A percentile compares a stretch with the other conserved stretches of the same genome.
Evolutionary conservation across 2,113 vertebrate species (phyloP).

Genomic region (Rhizomys pruinosus): DNA sequence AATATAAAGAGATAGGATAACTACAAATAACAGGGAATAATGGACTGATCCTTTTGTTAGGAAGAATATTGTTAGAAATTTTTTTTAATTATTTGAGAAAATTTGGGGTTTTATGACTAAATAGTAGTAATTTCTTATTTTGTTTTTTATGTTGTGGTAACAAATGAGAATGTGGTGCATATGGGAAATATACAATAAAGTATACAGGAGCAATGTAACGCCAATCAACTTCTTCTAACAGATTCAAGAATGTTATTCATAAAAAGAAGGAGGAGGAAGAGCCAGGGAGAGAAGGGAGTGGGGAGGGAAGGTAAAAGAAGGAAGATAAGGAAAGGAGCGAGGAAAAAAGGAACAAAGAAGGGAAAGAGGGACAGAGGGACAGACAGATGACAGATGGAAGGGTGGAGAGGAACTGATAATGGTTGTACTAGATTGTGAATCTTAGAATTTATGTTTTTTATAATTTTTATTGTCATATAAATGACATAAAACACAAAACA

Average conservation of each 20-base stretch:
- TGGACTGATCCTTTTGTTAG: background rate
- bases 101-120: background rate
- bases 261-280: background rate
- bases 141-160: background rate
- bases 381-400: background rate
- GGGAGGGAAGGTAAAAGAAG: accelerated
- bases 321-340: background rate
- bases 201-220: background rate
- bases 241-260: background rate
- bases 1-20: background rate
- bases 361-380: too few species aligned
- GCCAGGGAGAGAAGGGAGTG: accelerated
- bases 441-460: too few species aligned
- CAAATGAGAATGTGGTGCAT: background rate
- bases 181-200: background rate
- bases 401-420: background rate
- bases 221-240: background rate
- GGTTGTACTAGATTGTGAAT: background rate
- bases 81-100: background rate
- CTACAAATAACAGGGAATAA: background rate
- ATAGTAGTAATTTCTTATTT: background rate
- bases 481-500: too few species aligned
- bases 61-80: background rate
- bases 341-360: too few species aligned
- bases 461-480: too few species aligned